Percentiles rank a stretch among this genome's conserved stretches.
Conservation (phyloP, 2,888 invertebrate species). For the Conchocele bisecta region DNA sequence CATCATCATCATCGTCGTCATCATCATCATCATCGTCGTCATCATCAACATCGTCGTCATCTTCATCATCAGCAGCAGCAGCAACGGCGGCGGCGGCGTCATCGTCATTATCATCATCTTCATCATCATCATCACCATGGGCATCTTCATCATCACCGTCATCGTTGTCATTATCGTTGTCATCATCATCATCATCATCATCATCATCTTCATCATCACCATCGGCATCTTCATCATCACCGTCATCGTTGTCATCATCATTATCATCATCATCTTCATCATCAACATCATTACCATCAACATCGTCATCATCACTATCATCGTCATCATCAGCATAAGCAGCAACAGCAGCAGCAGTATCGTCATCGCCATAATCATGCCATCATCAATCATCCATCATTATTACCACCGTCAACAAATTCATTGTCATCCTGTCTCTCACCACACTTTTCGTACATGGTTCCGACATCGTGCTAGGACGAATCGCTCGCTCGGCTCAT, state of each 20-base stretch:
- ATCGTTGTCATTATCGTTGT: slow-evolving; percentile 7
- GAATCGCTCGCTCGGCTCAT: too few species aligned
- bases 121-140: slow-evolving; percentile 5
- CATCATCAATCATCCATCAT: too few species aligned
- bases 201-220: slow-evolving; percentile 10
- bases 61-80: too few species aligned
- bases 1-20: not conserved
- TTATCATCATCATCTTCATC: slow-evolving; percentile 1
- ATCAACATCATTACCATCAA: slow-evolving; percentile 5
- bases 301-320: slow-evolving; percentile 11
- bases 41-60: too few species aligned
- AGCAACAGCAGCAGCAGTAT: too few species aligned
- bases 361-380: too few species aligned
- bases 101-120: slow-evolving; percentile 7
- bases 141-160: slow-evolving; percentile 4
- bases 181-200: slow-evolving; percentile 8
- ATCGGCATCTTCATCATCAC: slow-evolving; percentile 5
- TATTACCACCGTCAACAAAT: too few species aligned
- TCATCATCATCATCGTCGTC: slow-evolving; percentile 4
- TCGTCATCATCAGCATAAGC: not conserved
- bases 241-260: slow-evolving; percentile 7
- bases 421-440: too few species aligned
- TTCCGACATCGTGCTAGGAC: too few species aligned
- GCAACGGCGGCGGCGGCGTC: too few species aligned
- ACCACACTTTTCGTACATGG: too few species aligned